A percentile compares a stretch with the other conserved stretches of the same genome.
Conservation (phyloP, 2,113 vertebrate species). For the Nyctibius bracteatus region DNA sequence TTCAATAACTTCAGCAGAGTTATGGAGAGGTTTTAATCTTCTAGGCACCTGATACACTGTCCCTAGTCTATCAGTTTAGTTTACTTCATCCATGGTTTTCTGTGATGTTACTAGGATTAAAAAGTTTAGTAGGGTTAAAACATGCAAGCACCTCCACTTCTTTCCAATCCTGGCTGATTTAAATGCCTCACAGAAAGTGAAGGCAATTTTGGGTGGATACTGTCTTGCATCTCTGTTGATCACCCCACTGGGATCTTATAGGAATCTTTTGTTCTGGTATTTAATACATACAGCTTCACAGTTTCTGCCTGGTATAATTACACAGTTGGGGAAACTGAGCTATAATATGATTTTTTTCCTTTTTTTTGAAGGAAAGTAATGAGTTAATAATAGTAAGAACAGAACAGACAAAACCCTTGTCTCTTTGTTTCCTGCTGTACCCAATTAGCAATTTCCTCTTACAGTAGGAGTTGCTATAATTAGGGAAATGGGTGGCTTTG, state of each 20-base stretch:
- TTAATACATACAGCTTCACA: not conserved
- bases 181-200: not conserved
- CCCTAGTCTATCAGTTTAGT: not conserved
- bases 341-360: too few species aligned
- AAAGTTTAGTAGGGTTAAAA: not conserved
- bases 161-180: not conserved
- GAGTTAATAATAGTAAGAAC: not conserved
- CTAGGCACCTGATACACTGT: not conserved
- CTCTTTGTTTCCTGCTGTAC: constrained; percentile 18
- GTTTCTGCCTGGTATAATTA: not conserved
- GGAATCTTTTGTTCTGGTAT: not conserved
- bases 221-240: not conserved
- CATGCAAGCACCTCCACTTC: not conserved
- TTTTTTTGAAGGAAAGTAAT: not conserved
- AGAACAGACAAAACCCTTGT: not conserved
- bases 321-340: not conserved
- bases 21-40: not conserved
- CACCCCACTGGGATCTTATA: not conserved
- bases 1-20: not conserved
- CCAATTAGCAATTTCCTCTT: constrained; percentile 20
- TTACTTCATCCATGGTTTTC: not conserved
- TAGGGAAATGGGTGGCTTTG: not conserved
- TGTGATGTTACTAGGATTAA: not conserved
- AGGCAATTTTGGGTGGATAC: not conserved
- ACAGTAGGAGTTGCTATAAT: not conserved